Evolutionary conservation across 1,140 invertebrate genomes (phyloP).

Genomic region (Nomia melanderi): DNA sequence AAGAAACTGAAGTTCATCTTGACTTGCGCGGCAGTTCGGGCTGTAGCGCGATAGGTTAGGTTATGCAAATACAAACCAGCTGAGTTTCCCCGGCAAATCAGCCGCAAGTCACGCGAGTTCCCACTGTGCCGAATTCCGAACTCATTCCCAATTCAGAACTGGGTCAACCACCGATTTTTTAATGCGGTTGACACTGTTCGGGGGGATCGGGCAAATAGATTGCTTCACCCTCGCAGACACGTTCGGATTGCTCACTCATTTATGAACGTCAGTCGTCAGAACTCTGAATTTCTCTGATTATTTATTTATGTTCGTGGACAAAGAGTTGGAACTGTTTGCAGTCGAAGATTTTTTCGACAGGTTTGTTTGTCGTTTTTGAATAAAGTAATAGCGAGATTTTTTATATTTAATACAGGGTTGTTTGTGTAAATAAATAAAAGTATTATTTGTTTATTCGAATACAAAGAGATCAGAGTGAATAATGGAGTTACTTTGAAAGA

Average conservation of each 20-base stretch:
- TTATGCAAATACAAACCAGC: background rate
- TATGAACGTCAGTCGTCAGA: too few species aligned
- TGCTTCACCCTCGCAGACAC: background rate
- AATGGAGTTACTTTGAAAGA: too few species aligned
- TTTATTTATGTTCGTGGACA: too few species aligned
- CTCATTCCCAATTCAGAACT: slow-evolving; percentile 20
- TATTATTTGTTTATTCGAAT: too few species aligned
- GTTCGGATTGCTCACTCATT: background rate
- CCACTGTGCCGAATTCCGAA: slow-evolving; percentile 9
- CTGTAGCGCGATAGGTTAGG: background rate
- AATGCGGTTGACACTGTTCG: slow-evolving; percentile 9
- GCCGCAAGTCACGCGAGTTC: slow-evolving; percentile 9
- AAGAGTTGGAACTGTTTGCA: too few species aligned
- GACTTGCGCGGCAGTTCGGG: background rate
- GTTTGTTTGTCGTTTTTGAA: too few species aligned
- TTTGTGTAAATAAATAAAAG: too few species aligned
- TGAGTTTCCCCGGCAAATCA: slow-evolving; percentile 10
- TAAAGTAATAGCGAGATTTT: too few species aligned
- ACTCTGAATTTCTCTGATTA: too few species aligned
- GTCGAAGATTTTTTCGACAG: too few species aligned
- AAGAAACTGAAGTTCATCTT: background rate
- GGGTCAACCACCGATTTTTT: slow-evolving; percentile 31
- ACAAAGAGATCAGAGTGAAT: too few species aligned
- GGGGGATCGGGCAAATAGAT: slow-evolving; percentile 16
- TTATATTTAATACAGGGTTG: too few species aligned